Base-by-base conservation (phyloP, 2,797 vertebrate genomes). In the Nyctalus aviator region DNA sequence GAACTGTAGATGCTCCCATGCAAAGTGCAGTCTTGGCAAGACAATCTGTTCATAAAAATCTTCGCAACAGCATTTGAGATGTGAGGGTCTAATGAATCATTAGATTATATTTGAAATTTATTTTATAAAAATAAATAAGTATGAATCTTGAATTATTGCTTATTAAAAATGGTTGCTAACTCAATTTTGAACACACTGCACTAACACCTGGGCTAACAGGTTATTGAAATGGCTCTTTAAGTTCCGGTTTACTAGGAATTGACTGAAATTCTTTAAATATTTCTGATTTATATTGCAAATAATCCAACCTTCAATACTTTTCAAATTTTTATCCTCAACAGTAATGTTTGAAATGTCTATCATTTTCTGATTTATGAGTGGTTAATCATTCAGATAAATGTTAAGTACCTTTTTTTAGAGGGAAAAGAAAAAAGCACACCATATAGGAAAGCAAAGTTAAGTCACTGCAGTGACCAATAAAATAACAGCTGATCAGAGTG, bases 41-140 rank as follows among this genome's bases (percentile, higher is more conserved):
- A 84, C 88, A 94, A 82, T 69, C 75, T 96, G 10, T 88, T 96
- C 37, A 77, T 75, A 21, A 59, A 94, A 78, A 96, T 79, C 68
- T 78, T 96, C 71, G n/a, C 72, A 92, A 37, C 23, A 72, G 30
- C 37, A 37, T 96, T 95, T 96, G 64, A 71, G 73, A 90, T 84
- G 69, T 68, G 83, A 88, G 64, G 66, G 41, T n/a, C 41, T 64
- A 41, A 79, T 81, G 37, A 93, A 86, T 87, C 83, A 88, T 88
- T 59, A 84, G 91, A 71, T 50, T 76, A 79, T 50, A 93, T 96
- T 95, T 88, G 73, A 96, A 81, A 90, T 73, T 88, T 71, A 66
- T 81, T 78, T 92, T 90, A 20, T 73, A 77, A 96, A 96, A 95
- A 94, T 88, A 94, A 92, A 94, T 83, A 95, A 91, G 91, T 73